Base-by-base conservation (phyloP, 1,140 invertebrate species). In the Mercenaria mercenaria region DNA sequence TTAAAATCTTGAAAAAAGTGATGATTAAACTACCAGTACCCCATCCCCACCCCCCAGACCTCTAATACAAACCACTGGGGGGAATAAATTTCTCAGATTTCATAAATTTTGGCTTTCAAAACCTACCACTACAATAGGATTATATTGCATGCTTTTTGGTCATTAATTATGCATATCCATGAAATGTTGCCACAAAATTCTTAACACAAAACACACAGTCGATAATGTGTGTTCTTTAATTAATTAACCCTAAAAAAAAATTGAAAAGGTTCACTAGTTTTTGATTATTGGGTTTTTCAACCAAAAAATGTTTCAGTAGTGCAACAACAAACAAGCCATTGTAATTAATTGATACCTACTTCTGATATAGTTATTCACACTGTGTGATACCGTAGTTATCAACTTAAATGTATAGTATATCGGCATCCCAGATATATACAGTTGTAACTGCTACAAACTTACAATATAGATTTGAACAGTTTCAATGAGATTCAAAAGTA, bases 221-320 rank as follows among this genome's bases (percentile, higher is more conserved):
- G 34, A 39, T 72, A 72, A 72, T 34, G 3, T 20, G 34, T 72
- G 67, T 72, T 72, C 67, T 39, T 39, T 41, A 72, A 72, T 72
- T 72, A 72, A 72, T 72, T 72, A 72, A 72, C 37, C 67, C 23
- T 26, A 39, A 39, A 72, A 23, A 72, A 37, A 72, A 39, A 72
- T 18, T 32, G 34, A 15, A 72, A 72, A 72, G 29, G 67, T 72
- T 41, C 20, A 15, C 6, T 72, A 39, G 34, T 72, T 64, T 67
- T 39, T 72, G 67, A 72, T 72, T 34, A 72, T 37, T 26, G 29
- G 23, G 67, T 10, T 39, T 72, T 72, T 72, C 34, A 8, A 39
- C 15, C 32, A 2, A 39, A 72, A 72, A 72, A 72, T 39, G 32
- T 72, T 72, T 72, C 67, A 72, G 67, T 32, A 72, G 67, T 15